Percentiles rank a stretch among this genome's conserved stretches.
Conservation (phyloP, 2,113 vertebrate species). For the Clupea harengus region DNA sequence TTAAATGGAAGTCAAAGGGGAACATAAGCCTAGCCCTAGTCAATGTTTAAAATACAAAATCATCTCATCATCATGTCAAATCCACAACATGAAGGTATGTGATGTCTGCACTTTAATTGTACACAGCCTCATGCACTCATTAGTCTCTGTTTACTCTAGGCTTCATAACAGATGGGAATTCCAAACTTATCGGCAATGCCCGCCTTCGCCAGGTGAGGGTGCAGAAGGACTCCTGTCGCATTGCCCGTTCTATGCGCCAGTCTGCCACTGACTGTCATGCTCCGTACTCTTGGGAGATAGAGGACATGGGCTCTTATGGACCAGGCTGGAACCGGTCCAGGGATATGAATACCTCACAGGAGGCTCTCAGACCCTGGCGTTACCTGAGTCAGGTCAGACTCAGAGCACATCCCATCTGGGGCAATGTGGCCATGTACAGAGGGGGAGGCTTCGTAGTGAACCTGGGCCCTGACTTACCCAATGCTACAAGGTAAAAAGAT, state of each 20-base stretch:
- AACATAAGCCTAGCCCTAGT: neutral
- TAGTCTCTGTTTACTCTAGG: conserved; percentile 64
- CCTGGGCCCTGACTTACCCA: conserved; percentile 76
- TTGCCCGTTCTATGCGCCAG: conserved; percentile 64
- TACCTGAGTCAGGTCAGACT: conserved; percentile 81
- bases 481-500: conserved; percentile 70
- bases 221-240: conserved; percentile 71
- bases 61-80: too few relatives aligned
- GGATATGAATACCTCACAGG: conserved; percentile 53
- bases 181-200: conserved; percentile 85
- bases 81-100: too few relatives aligned
- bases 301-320: conserved; percentile 79
- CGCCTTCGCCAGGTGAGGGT: conserved; percentile 89
- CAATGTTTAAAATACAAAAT: neutral
- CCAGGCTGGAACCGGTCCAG: conserved; percentile 75
- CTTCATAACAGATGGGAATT: conserved; percentile 94
- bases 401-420: conserved; percentile 78
- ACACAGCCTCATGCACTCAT: neutral
- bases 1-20: neutral
- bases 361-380: conserved; percentile 70
- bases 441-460: conserved; percentile 87
- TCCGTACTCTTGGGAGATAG: conserved; percentile 80
- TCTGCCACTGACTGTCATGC: conserved; percentile 69
- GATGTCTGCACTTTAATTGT: too few relatives aligned
- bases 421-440: conserved; percentile 77